Evolutionary conservation across 2,888 invertebrate species (phyloP), one percentile per base, ranked within the genome.

Genomic region (Rhagonycha lutea): DNA sequence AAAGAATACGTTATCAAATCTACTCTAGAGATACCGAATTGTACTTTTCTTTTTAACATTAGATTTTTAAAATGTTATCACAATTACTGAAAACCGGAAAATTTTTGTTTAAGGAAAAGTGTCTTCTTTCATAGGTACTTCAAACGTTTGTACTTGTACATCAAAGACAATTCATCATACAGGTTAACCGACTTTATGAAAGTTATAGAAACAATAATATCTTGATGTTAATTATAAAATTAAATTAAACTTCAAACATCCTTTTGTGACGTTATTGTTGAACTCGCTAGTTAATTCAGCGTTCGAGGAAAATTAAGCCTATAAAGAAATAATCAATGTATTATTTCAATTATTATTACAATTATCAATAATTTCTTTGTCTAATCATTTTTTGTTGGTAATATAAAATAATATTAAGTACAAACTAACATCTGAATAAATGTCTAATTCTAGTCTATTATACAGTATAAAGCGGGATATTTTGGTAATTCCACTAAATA

Each of bases 131-230:
- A n/a, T n/a, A n/a, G n/a, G n/a, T 65, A 65, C 63, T 65, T 65
- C 24, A 65, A 65, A 65, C 63, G 63, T 4, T 24, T n/a, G n/a
- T 47, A n/a, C 8, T 47, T n/a, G n/a, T 14, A 65, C 63, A 65
- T 65, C 63, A 65, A 65, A 65, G 63, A 14, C 63, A 65, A n/a
- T 65, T 63, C 63, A 26, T 65, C 47, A 65, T 65, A 24, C 63
- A 65, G 63, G 63, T 65, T 65, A 65, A 65, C 63, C 63, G 9
- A n/a, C 24, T 65, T 65, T 3, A 65, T 26, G 12, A 65, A 24
- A 24, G 63, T 14, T 24, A 7, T 62, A 62, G 18, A 62, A 62
- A 23, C 18, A 24, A 65, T 65, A 65, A n/a, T 47, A 47, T 47
- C n/a, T n/a, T 47, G 12, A 47, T 47, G n/a, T n/a, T 47, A 47